These are phyloP conservation scores for Oreochromis niloticus DNA, from an alignment of 2,113 vertebrate species.

Conservation along the genomic window DNA sequence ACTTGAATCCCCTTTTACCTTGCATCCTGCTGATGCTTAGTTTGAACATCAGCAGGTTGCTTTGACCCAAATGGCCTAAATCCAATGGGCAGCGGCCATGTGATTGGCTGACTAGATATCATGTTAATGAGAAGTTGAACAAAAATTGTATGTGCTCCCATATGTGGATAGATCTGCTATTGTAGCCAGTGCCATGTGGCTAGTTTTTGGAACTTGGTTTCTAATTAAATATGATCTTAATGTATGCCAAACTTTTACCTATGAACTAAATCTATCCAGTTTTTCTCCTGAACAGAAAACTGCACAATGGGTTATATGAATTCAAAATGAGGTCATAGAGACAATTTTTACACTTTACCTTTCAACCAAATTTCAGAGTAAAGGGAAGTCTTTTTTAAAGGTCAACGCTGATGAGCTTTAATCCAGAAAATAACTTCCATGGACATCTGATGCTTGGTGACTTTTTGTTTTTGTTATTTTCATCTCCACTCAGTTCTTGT, in stretches of 20 bases:
- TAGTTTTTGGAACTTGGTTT: not conserved
- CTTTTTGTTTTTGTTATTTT: not conserved
- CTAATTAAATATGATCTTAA: not conserved
- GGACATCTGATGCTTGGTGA: not conserved
- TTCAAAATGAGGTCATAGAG: not conserved
- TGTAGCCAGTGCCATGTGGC: not conserved
- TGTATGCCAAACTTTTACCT: not conserved
- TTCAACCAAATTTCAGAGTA: not conserved
- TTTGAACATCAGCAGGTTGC: not conserved
- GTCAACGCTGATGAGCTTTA: not conserved
- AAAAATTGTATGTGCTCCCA: not conserved
- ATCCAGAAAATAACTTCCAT: not conserved
- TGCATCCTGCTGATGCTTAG: not conserved
- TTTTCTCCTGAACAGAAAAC: not conserved
- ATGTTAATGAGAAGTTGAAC: not conserved
- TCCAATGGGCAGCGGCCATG: not conserved
- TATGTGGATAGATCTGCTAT: not conserved
- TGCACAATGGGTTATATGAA: not conserved
- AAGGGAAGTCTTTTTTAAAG: not conserved
- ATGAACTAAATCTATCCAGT: not conserved
- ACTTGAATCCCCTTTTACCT: not conserved
- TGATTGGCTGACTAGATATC: not conserved
- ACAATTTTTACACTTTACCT: not conserved
- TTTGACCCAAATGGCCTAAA: not conserved
- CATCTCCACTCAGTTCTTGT: not conserved